Base-by-base conservation (phyloP, 1,140 invertebrate genomes). In the Macrocentrus cingulum region DNA sequence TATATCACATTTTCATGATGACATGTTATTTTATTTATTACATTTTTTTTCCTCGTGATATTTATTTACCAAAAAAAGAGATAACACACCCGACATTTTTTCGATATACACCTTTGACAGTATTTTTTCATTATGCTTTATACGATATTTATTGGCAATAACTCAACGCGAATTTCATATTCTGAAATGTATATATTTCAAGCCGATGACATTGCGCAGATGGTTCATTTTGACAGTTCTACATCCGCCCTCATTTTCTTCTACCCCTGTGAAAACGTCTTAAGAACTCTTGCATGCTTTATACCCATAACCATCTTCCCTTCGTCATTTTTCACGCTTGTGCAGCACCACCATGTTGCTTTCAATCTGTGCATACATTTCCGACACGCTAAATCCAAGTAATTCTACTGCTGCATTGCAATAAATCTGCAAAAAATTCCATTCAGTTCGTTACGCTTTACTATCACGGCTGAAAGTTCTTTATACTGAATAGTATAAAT, bases 121-220 rank as follows among this genome's bases (percentile, higher is more conserved):
- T 65, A 55, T 65, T 65, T 63, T 65, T 65, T 63, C 61, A 60
- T 60, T 60, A 62, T 39, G 48, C 34, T 34, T 34, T 44, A 29
- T 39, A 32, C 53, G 50, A 58, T 58, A 60, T 61, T 63, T n/a
- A n/a, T 59, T 55, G 20, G 50, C 56, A 65, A 65, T 65, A 65
- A 63, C 56, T 65, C 64, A 29, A 51, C 57, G 23, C n/a, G 23
- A 57, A 29, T 65, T 62, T 65, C 58, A 61, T 59, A 65, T 44
- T 25, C 37, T 13, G 41, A 16, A 48, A 34, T n/a, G n/a, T n/a
- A 59, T 41, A 65, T 62, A 62, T 62, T 65, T 60, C 53, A 60
- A 51, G 32, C 29, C 41, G 57, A 51, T 56, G 64, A 65, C 64
- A 65, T 58, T 53, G 52, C 64, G 61, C 64, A 65, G 64, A 65